These are phyloP conservation scores for Cardiocondyla obscurior DNA, from an alignment of 1,140 invertebrate species.

Conservation along the genomic window DNA sequence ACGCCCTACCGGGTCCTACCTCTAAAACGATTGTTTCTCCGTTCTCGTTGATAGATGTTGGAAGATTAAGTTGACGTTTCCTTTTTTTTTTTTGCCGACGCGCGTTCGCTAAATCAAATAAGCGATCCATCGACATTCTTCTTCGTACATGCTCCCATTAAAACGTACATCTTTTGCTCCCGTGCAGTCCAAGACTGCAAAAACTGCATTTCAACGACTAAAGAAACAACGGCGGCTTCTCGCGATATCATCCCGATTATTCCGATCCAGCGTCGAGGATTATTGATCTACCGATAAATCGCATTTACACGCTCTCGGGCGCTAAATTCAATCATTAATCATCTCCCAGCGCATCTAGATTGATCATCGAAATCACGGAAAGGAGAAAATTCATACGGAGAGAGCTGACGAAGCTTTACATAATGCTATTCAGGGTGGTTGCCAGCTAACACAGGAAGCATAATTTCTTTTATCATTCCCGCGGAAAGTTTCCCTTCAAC, in stretches of 20 bases:
- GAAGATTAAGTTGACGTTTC: constrained; percentile 21
- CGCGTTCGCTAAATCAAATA: neutral
- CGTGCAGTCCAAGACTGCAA: neutral
- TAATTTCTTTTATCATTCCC: constrained; percentile 24
- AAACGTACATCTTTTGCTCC: neutral
- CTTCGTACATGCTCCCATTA: too few species aligned
- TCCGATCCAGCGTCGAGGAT: neutral
- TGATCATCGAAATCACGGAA: neutral
- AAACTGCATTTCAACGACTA: neutral
- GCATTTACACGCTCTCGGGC: neutral
- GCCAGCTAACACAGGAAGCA: neutral
- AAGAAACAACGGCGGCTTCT: neutral
- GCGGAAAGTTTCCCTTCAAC: constrained; percentile 17
- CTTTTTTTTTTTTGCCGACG: neutral
- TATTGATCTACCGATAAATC: constrained; percentile 7
- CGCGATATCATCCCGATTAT: neutral
- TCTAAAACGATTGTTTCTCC: neutral
- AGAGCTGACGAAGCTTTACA: neutral
- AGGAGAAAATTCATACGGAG: neutral
- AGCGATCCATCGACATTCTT: neutral
- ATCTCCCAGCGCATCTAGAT: neutral
- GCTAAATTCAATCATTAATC: constrained; percentile 41
- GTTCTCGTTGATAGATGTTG: constrained; percentile 49
- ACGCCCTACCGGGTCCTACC: constrained; percentile 15
- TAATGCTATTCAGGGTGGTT: neutral